Evolutionary conservation across 2,888 invertebrate species (phyloP).

Genomic region (Agrilus biguttatus): DNA sequence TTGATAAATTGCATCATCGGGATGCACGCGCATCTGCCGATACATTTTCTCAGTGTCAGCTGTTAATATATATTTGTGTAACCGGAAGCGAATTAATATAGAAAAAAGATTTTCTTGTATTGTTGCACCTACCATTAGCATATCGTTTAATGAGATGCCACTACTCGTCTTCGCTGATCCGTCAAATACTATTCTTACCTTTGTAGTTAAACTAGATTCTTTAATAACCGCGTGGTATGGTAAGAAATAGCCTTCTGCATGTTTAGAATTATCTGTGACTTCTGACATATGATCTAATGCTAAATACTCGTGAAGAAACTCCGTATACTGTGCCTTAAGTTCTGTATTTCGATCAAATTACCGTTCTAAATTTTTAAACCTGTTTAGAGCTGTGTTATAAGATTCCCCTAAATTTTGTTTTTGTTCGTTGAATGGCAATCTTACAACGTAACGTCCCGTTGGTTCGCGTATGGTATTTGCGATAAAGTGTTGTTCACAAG

Average conservation of each 20-base stretch:
- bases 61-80: constrained; percentile 4
- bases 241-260: no score
- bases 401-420: constrained; percentile 11
- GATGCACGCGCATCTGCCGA: constrained; percentile 7
- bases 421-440: constrained; percentile 6
- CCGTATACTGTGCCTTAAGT: constrained; percentile 7
- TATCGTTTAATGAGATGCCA: constrained; percentile 18
- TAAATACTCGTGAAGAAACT: constrained; percentile 13
- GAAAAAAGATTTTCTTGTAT: neutral
- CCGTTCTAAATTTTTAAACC: constrained; percentile 11
- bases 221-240: constrained; percentile 19
- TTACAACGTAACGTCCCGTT: constrained; percentile 9
- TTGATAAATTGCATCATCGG: constrained; percentile 4
- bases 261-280: neutral
- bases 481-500: constrained; percentile 11
- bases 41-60: constrained; percentile 6
- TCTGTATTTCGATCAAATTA: constrained; percentile 6
- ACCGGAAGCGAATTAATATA: constrained; percentile 5
- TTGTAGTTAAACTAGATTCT: constrained; percentile 13
- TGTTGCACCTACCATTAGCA: constrained; percentile 7
- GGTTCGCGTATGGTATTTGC: constrained; percentile 7
- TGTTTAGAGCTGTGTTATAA: constrained; percentile 6
- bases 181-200: constrained; percentile 17
- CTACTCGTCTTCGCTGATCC: constrained; percentile 13
- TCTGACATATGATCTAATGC: constrained; percentile 11